These are phyloP conservation scores for Sebastes itinus DNA, from an alignment of 2,797 vertebrate genomes.

Conservation along the genomic window DNA sequence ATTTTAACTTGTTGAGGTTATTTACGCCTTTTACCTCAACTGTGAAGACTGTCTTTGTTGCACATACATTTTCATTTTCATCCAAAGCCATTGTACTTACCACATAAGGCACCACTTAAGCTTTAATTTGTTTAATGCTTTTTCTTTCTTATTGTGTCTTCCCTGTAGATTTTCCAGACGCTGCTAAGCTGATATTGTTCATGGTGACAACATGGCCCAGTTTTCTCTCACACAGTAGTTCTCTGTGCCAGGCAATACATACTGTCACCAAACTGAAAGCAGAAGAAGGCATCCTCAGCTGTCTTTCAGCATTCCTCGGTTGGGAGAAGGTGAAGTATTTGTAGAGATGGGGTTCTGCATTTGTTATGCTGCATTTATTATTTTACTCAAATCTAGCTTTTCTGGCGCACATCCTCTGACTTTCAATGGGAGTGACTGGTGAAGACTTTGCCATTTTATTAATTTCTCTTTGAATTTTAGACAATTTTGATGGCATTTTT, in stretches of 20 bases:
- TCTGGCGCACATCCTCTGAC: neutral
- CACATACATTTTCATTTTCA: neutral
- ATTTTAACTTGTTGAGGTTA: neutral
- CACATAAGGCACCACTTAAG: neutral
- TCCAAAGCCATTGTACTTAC: neutral
- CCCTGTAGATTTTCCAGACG: constrained; percentile 87
- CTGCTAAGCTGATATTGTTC: constrained; percentile 90
- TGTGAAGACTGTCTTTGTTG: neutral
- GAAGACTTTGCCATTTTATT: neutral
- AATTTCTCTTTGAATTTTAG: neutral
- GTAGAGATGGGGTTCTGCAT: neutral
- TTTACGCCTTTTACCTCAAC: neutral
- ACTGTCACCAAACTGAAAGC: constrained; percentile 84
- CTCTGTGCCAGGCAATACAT: constrained; percentile 90
- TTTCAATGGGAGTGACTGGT: neutral
- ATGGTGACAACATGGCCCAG: constrained; percentile 90
- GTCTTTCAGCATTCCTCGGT: constrained; percentile 84
- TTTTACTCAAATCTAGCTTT: neutral
- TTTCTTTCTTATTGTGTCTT: neutral
- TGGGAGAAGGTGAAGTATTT: constrained; percentile 91
- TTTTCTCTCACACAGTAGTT: constrained; percentile 83
- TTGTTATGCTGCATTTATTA: neutral
- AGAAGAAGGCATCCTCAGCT: constrained; percentile 79
- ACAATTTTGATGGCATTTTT: neutral
- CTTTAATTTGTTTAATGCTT: neutral